Base-by-base conservation (phyloP, 2,113 vertebrate genomes). In the Archocentrus centrarchus region DNA sequence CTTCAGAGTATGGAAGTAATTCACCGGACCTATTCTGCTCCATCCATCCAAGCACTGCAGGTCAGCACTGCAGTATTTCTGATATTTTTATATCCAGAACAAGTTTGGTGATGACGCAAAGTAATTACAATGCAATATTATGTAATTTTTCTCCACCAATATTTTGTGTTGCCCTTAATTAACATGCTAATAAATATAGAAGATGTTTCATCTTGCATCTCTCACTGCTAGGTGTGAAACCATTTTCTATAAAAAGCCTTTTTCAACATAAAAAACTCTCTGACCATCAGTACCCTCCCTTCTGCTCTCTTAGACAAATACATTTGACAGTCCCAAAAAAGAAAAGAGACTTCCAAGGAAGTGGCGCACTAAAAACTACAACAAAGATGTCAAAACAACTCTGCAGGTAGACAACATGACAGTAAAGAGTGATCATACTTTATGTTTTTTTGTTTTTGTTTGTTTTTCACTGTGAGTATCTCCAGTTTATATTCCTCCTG, bases 1-100 rank as follows among this genome's bases (percentile, higher is more conserved):
- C 95, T 99, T 24, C 97, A 98, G 86, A 99, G 95, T 83, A 99
- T 99, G 98, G 98, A 99, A 62, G 97, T 99, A 89, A 96, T 99
- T 79, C 98, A 99, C 75, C 97, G 98, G 44, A 99, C 98, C 0
- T 99, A 97, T 11, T 99, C 98, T 1, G 98, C 98, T 0, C 98
- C 98, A 1, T 97, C 98, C 24, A 98, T 99, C 96, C 98, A 98
- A 27, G 97, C 97, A 68, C 96, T 98, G 85, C 98, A 98, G 98
- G 98, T 99, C 85, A 75, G 73, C 6, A 24, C 27, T 41, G 27
- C 47, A 41, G 7, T 47, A 11, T 22, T 60, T 80, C 14, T 70
- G n/a, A 39, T 62, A 63, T 5, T 11, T 30, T 55, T 61, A 53
- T 2, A 59, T 37, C 15, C 41, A 84, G 17, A 35, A 10, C 18